Conservation (phyloP, 2,113 vertebrate species). For the Ameiurus melas region DNA sequence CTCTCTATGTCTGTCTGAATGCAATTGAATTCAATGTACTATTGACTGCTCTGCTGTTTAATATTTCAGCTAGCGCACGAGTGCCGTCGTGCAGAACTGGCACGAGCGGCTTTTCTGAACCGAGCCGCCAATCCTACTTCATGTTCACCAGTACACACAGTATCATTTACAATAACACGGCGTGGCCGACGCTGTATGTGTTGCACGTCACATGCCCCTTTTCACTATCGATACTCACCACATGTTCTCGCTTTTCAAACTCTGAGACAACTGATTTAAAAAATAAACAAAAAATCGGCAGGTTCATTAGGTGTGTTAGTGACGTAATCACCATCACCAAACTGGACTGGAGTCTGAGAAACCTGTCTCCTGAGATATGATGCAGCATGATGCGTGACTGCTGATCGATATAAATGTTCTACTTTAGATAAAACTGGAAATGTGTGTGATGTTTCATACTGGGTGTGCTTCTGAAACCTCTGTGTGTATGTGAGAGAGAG, state of each 20-base stretch:
- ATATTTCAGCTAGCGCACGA: slow-evolving; percentile 73
- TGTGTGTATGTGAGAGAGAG: background rate
- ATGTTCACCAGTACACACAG: background rate
- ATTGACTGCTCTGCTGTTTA: slow-evolving; percentile 74
- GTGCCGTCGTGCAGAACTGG: slow-evolving; percentile 57
- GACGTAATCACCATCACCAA: background rate
- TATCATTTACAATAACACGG: background rate
- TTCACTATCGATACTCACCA: background rate
- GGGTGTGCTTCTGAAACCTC: background rate
- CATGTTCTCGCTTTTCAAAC: background rate
- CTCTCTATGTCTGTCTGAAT: slow-evolving; percentile 20
- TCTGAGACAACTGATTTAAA: background rate
- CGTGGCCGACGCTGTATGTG: background rate
- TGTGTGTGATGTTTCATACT: background rate
- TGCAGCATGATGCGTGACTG: background rate
- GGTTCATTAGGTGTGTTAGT: background rate
- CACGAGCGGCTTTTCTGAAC: slow-evolving; percentile 42
- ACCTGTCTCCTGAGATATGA: background rate
- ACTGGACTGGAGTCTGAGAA: background rate
- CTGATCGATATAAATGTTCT: background rate
- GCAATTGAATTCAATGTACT: slow-evolving; percentile 78
- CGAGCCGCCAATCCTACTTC: background rate
- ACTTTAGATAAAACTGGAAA: no score
- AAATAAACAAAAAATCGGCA: background rate
- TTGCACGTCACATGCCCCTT: background rate